Percentiles rank a stretch among this genome's conserved stretches.
These are phyloP conservation scores for Salminus brasiliensis DNA, from an alignment of 2,113 vertebrate genomes.

Conservation along the genomic window DNA sequence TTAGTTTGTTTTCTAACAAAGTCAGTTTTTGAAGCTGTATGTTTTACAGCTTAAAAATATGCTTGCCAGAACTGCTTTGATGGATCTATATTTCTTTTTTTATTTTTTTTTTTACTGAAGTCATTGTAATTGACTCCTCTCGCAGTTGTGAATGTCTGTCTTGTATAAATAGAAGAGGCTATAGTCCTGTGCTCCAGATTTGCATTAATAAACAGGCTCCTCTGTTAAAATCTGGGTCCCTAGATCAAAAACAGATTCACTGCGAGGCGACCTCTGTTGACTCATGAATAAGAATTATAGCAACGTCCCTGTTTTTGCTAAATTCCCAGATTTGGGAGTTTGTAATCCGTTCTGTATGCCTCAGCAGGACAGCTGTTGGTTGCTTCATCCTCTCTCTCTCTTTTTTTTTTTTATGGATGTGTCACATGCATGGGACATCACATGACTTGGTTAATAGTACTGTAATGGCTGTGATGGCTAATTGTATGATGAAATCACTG, in stretches of 20 bases:
- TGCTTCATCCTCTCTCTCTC: slow-evolving; percentile 4
- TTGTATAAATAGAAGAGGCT: not conserved
- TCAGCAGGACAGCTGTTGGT: not conserved
- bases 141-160: not conserved
- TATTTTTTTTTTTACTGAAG: not conserved
- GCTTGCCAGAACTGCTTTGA: not conserved
- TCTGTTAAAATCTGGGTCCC: not conserved
- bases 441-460: not conserved
- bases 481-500: not conserved
- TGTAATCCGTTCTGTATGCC: slow-evolving; percentile 15
- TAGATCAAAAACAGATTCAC: not conserved
- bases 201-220: not conserved
- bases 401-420: no score
- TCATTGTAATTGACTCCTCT: not conserved
- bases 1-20: not conserved
- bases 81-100: not conserved
- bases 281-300: slow-evolving; percentile 7
- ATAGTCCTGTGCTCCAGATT: not conserved
- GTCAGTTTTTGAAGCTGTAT: not conserved
- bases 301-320: not conserved
- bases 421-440: not conserved
- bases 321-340: not conserved
- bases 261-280: not conserved
- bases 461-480: not conserved
- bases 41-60: no score